A percentile compares a stretch with the other conserved stretches of the same genome.
phyloP scores from a whole-genome alignment of 2,113 vertebrate species.

The Gyps fulvus region DNA sequence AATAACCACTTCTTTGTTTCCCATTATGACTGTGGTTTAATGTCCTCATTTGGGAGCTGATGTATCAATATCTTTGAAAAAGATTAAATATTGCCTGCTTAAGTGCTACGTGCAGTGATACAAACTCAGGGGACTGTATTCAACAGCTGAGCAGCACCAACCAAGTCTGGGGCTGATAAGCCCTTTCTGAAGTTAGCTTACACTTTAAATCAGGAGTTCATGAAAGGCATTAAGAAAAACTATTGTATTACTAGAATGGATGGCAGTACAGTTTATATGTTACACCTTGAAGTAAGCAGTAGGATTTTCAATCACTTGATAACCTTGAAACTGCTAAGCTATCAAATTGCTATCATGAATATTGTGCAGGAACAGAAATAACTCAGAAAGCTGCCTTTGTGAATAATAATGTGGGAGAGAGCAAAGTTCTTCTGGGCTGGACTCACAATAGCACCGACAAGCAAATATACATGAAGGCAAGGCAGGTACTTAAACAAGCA shows the following conservation, averaged over 20 bases:
- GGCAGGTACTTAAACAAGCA: constrained; percentile 46
- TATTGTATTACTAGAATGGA: constrained; percentile 77
- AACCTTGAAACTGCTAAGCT: constrained; percentile 84
- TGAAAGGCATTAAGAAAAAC: constrained; percentile 80
- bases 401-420: constrained; percentile 78
- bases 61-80: constrained; percentile 16
- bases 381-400: constrained; percentile 77
- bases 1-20: constrained; percentile 31
- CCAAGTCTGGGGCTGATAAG: constrained; percentile 63
- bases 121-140: neutral
- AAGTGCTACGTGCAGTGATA: neutral
- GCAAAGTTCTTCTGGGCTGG: constrained; percentile 61
- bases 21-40: neutral
- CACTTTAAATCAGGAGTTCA: constrained; percentile 79
- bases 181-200: constrained; percentile 70
- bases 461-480: constrained; percentile 46
- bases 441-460: constrained; percentile 48
- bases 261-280: constrained; percentile 75
- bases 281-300: constrained; percentile 82
- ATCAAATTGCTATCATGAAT: constrained; percentile 86
- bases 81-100: constrained; percentile 55
- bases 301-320: constrained; percentile 84
- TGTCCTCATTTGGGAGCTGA: neutral
- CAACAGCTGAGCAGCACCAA: neutral
- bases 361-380: constrained; percentile 79